Percentiles rank a stretch among this genome's conserved stretches.
phyloP scores from a whole-genome alignment of 2,113 vertebrate species.

The Calonectris borealis region DNA sequence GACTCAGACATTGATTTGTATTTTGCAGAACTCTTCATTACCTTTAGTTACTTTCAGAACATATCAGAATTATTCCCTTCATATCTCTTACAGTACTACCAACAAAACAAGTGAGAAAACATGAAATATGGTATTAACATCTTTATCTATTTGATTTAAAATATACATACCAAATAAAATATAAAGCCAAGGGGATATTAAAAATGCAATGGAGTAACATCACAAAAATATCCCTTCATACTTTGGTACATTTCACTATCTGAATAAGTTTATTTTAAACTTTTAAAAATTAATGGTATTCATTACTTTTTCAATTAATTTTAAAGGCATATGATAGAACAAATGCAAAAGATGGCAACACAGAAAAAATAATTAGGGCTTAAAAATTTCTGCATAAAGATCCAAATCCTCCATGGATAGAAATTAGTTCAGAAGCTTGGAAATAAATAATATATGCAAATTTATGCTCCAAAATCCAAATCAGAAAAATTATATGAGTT shows the following conservation, averaged over 20 bases:
- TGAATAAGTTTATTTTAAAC: background rate
- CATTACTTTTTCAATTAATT: background rate
- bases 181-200: background rate
- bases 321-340: background rate
- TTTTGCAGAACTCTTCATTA: conserved; percentile 3
- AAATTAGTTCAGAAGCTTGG: background rate
- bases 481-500: background rate
- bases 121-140: background rate
- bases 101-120: background rate
- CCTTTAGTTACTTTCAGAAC: background rate
- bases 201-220: background rate
- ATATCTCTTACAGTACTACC: background rate
- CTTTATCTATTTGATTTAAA: background rate
- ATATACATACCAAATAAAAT: background rate
- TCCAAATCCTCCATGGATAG: background rate
- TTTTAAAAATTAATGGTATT: background rate
- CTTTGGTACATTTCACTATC: background rate
- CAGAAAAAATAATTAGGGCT: background rate
- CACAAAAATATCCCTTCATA: background rate
- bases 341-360: background rate
- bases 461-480: background rate
- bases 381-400: background rate
- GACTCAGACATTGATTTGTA: background rate
- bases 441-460: background rate
- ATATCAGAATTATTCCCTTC: background rate